Percentiles rank a stretch among this genome's conserved stretches.
Conservation (phyloP, 2,113 vertebrate species). For the Equus quagga region DNA sequence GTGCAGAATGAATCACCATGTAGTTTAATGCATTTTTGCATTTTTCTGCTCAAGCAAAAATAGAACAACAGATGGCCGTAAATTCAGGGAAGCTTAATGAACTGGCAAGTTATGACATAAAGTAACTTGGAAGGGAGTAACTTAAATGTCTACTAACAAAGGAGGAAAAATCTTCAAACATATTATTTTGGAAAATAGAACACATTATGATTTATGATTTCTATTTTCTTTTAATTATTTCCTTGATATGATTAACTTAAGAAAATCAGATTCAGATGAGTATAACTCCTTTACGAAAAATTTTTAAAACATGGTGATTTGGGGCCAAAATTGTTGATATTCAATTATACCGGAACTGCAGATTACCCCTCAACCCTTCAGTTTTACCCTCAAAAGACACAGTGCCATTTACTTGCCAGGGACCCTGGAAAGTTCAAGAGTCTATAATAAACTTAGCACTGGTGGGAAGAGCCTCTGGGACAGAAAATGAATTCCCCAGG, state of each 20-base stretch:
- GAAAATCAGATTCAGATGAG: background rate
- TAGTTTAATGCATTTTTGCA: constrained; percentile 64
- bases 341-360: background rate
- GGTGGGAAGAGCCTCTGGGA: background rate
- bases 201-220: background rate
- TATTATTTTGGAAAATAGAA: constrained; percentile 51
- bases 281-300: background rate
- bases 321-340: background rate
- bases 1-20: constrained; percentile 68
- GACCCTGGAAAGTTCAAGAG: background rate
- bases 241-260: constrained; percentile 34
- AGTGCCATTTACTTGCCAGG: background rate
- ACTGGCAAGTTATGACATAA: constrained; percentile 71
- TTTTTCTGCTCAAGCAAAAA: constrained; percentile 70
- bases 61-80: constrained; percentile 79
- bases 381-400: background rate
- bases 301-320: background rate
- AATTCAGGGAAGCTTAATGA: constrained; percentile 76
- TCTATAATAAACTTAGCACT: background rate
- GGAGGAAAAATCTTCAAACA: constrained; percentile 29
- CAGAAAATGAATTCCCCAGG: background rate
- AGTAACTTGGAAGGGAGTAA: constrained; percentile 70
- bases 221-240: constrained; percentile 42
- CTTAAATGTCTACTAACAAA: constrained; percentile 62
- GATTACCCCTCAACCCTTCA: background rate